Evolutionary conservation across 2,113 vertebrate genomes (phyloP).

Genomic region (Zeus faber): DNA sequence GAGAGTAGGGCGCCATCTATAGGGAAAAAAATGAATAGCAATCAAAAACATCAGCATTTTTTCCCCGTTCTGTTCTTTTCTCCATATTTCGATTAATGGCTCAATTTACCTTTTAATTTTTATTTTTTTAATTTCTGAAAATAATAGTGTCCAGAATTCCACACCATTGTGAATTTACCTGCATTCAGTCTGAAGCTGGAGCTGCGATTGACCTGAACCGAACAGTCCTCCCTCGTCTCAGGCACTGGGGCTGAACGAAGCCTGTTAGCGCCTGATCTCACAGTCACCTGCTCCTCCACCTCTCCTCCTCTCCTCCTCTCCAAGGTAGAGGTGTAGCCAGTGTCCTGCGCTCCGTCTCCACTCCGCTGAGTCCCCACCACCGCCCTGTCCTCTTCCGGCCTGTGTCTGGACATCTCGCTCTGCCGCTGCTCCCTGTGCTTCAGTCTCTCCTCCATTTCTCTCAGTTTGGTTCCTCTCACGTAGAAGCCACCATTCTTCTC

Average conservation of each 20-base stretch:
- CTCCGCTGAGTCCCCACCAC: background rate
- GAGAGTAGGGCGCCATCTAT: slow-evolving; percentile 72
- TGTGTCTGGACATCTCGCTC: no score
- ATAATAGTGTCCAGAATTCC: no score
- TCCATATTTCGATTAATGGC: no score
- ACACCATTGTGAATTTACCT: no score
- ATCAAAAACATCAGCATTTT: no score
- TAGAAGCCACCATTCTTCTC: slow-evolving; percentile 41
- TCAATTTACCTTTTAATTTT: no score
- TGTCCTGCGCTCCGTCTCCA: slow-evolving; percentile 6
- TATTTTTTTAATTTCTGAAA: no score
- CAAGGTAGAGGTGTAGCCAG: background rate
- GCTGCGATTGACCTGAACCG: slow-evolving; percentile 5
- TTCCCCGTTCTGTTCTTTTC: no score
- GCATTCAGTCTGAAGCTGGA: slow-evolving; percentile 56
- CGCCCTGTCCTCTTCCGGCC: slow-evolving; percentile 12
- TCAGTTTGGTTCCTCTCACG: slow-evolving; percentile 37
- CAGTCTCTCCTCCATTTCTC: slow-evolving; percentile 27
- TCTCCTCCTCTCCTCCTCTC: slow-evolving; percentile 16
- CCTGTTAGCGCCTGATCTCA: slow-evolving; percentile 27
- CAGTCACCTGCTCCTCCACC: background rate
- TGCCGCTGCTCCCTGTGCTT: slow-evolving; percentile 41
- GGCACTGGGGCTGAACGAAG: slow-evolving; percentile 19
- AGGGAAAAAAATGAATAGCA: slow-evolving; percentile 15
- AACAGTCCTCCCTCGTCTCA: background rate